These are phyloP conservation scores for Metacarcinus magister DNA, from an alignment of 2,888 invertebrate genomes.

Conservation along the genomic window DNA sequence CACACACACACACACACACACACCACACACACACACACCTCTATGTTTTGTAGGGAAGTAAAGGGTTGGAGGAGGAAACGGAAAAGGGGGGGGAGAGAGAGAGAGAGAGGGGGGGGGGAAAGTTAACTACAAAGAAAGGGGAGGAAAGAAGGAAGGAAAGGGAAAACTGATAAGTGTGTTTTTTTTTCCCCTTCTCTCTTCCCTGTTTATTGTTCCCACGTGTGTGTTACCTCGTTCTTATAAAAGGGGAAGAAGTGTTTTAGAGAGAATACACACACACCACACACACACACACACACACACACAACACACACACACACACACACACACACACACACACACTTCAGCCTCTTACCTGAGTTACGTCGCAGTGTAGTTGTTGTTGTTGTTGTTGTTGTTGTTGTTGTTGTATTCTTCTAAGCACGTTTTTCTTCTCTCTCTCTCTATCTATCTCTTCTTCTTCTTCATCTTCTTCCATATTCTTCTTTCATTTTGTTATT, in stretches of 20 bases:
- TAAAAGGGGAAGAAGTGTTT: neutral
- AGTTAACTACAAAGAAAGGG: neutral
- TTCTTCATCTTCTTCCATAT: too few relatives aligned
- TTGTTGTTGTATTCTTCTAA: too few relatives aligned
- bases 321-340: constrained; percentile 44
- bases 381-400: neutral
- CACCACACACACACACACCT: neutral
- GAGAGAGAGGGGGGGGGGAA: neutral
- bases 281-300: constrained; percentile 33
- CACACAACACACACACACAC: constrained; percentile 43
- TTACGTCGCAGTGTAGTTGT: neutral
- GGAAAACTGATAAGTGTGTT: neutral
- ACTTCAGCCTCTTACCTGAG: neutral
- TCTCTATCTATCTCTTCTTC: too few relatives aligned
- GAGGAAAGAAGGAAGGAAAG: neutral
- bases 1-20: neutral
- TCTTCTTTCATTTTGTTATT: neutral
- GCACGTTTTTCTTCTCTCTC: too few relatives aligned
- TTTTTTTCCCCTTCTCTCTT: neutral
- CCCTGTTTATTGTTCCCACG: neutral
- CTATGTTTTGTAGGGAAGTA: neutral
- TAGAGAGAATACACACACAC: neutral
- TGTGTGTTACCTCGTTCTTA: neutral
- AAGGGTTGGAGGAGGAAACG: neutral
- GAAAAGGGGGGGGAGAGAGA: too few relatives aligned